Conservation (phyloP, 2,888 invertebrate genomes). For the Nephrotoma guestfalica region DNA sequence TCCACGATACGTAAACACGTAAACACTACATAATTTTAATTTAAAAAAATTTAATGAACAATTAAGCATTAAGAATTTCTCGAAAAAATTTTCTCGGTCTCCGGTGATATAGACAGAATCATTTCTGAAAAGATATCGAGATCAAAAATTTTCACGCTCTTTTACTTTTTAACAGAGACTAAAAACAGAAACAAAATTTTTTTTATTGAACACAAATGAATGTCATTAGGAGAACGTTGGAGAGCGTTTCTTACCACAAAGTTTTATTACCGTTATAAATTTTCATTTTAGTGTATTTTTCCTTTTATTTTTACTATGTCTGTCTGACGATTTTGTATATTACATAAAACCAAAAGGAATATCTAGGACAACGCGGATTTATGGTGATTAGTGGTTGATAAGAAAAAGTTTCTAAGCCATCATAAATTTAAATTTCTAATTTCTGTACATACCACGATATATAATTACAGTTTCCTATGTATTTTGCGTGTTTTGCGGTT, state of each 20-base stretch:
- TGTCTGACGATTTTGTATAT: neutral
- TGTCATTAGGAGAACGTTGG: neutral
- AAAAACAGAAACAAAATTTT: no score
- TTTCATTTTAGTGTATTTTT: neutral
- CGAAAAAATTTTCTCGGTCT: no score
- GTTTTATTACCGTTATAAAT: neutral
- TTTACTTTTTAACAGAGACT: no score
- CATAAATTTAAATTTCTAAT: neutral
- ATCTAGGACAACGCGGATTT: neutral
- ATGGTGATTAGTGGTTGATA: neutral
- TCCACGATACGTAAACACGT: no score
- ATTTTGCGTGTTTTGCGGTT: neutral
- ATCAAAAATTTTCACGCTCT: no score
- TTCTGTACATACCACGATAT: neutral
- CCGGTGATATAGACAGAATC: no score
- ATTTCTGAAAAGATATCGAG: no score
- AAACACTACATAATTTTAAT: no score
- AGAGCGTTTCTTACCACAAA: neutral
- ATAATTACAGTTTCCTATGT: neutral
- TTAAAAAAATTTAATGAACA: no score
- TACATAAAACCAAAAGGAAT: neutral
- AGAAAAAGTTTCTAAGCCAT: neutral
- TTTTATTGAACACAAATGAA: neutral
- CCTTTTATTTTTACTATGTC: neutral
- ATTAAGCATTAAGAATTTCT: no score